Conservation (phyloP, 2,113 vertebrate species). For the Harpagus bidentatus region DNA sequence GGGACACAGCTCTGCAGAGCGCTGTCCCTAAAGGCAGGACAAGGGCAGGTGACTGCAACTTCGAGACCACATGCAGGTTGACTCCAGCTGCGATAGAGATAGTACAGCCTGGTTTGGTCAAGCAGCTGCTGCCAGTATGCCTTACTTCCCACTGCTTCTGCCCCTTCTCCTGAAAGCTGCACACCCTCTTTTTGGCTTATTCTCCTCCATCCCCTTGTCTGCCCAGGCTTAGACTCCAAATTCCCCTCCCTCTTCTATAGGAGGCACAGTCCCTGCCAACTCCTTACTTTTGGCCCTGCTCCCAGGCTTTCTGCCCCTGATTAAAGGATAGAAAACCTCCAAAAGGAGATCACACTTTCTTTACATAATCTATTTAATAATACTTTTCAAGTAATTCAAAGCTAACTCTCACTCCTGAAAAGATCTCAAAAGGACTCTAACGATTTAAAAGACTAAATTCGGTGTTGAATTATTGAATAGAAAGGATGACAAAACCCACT, state of each 20-base stretch:
- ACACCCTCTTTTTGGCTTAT: neutral
- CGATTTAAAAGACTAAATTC: neutral
- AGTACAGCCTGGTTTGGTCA: neutral
- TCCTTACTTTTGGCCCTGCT: conserved; percentile 27
- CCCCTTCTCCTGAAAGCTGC: conserved; percentile 20
- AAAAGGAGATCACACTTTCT: conserved; percentile 24
- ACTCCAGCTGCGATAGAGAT: conserved; percentile 27
- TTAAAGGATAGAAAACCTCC: conserved; percentile 36
- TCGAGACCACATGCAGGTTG: neutral
- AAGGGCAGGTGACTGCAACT: conserved; percentile 2
- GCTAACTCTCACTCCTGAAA: conserved; percentile 18
- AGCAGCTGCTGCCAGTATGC: neutral
- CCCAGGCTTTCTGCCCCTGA: conserved; percentile 32
- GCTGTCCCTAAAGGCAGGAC: conserved; percentile 6
- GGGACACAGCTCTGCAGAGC: neutral
- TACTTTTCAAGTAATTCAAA: conserved; percentile 46
- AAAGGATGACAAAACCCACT: conserved; percentile 16
- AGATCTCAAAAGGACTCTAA: conserved; percentile 10
- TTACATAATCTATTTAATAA: conserved; percentile 54
- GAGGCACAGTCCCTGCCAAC: conserved; percentile 16
- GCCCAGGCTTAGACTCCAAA: neutral
- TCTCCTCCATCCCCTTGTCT: neutral
- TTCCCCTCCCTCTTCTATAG: neutral
- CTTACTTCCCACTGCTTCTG: conserved; percentile 18
- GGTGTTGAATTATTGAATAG: conserved; percentile 22